These are phyloP conservation scores for Ectemnius lituratus DNA, from an alignment of 2,888 invertebrate species.

Conservation along the genomic window DNA sequence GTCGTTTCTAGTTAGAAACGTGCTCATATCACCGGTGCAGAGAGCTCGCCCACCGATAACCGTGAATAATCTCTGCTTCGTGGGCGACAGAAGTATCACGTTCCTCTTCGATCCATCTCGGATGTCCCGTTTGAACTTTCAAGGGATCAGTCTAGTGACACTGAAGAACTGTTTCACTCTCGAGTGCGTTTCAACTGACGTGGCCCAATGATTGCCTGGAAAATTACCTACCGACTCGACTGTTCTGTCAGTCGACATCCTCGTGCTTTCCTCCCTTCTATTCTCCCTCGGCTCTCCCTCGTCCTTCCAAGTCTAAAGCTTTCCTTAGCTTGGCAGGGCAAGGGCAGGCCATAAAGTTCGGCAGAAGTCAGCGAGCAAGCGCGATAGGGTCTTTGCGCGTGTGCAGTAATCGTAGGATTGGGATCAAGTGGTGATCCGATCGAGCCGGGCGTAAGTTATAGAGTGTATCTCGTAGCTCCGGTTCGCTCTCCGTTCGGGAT, in stretches of 20 bases:
- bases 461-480: slow-evolving; percentile 41
- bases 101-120: slow-evolving; percentile 51
- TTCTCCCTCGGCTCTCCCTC: too few relatives aligned
- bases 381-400: slow-evolving; percentile 8
- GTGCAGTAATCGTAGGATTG: slow-evolving; percentile 27
- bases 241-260: background rate
- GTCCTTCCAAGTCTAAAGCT: too few relatives aligned
- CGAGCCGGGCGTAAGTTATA: slow-evolving; percentile 36
- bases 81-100: slow-evolving; percentile 46
- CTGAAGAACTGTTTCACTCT: slow-evolving; percentile 63
- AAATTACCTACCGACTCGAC: slow-evolving; percentile 46
- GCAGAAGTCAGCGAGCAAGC: slow-evolving; percentile 27
- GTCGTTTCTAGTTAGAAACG: background rate
- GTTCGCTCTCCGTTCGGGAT: slow-evolving; percentile 19
- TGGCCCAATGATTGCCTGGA: slow-evolving; percentile 52
- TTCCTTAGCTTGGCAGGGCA: background rate
- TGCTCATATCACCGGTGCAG: slow-evolving; percentile 16
- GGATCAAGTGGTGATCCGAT: slow-evolving; percentile 32
- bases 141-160: slow-evolving; percentile 55
- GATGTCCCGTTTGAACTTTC: slow-evolving; percentile 50
- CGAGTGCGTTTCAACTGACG: slow-evolving; percentile 42
- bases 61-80: slow-evolving; percentile 49
- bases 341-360: background rate
- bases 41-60: slow-evolving; percentile 35
- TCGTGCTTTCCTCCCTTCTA: background rate